Evolutionary conservation across 2,797 vertebrate species (phyloP), one percentile per base, ranked within the genome.

Genomic region (Fistularia tabacaria): DNA sequence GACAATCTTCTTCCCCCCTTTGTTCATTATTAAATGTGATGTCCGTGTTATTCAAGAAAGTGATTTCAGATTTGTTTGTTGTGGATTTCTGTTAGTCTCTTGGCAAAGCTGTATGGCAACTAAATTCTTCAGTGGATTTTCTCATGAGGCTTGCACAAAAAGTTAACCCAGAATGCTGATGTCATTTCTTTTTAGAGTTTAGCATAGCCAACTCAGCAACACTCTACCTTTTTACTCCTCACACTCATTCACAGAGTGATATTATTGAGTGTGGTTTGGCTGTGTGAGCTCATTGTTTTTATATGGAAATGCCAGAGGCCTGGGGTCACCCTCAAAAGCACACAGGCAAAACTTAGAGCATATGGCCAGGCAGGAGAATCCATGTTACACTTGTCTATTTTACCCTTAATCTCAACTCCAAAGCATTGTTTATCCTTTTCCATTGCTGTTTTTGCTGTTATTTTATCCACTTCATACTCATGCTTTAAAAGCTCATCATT

Each of bases 201-300:
- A 73, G 56, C 37, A 8, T 53, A 71, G 74, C 72, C 75, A 77
- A 42, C 77, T 83, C 81, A 80, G 81, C 74, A 77, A 59, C 74
- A 53, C 69, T 71, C 57, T 49, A 77, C 72, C 77, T 73, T 82
- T 25, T 59, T 58, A 53, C 64, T 72, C 70, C 63, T 70, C 57
- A 10, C 61, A 48, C 51, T 60, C 67, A 46, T 41, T 57, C 65
- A 79, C 78, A 83, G 51, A 59, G 69, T 49, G 54, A 87, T 77
- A 77, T 80, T 87, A 84, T 87, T 62, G 64, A 77, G 62, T 66
- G 73, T 51, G 78, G 75, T 78, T 71, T 81, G 79, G 66, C 71
- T 71, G 74, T 81, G 82, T 87, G 85, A 87, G 82, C 74, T 87
- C 83, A 85, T 80, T 87, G 82, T 87, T 89, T 87, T 82, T 73